Percentiles rank a stretch among this genome's conserved stretches.
Conservation (phyloP, 2,797 vertebrate genomes). For the Lophotriccus pileatus region DNA sequence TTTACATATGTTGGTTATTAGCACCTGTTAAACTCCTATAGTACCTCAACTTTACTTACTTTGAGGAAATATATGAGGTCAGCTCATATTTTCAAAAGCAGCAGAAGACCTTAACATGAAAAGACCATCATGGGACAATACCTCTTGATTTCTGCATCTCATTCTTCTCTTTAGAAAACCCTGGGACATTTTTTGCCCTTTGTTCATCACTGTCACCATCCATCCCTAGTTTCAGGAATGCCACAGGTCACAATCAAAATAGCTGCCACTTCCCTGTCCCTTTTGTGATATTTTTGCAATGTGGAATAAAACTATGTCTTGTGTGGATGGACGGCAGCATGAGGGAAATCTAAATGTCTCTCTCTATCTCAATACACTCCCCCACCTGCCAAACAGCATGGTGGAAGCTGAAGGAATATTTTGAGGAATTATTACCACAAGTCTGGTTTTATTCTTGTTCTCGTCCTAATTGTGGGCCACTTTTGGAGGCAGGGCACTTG, state of each 20-base stretch:
- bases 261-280: neutral
- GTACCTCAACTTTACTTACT: neutral
- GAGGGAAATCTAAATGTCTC: neutral
- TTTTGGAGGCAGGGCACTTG: neutral
- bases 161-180: neutral
- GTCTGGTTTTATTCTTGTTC: neutral
- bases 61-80: neutral
- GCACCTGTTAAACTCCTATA: neutral
- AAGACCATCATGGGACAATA: neutral
- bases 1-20: neutral
- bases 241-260: neutral
- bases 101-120: neutral
- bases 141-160: neutral
- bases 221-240: neutral
- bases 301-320: neutral
- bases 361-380: neutral
- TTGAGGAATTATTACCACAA: neutral
- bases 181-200: neutral
- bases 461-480: neutral
- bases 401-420: neutral
- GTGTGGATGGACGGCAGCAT: neutral
- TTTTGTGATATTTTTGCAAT: neutral
- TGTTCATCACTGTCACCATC: neutral
- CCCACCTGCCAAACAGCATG: accelerated
- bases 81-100: neutral